Evolutionary conservation across 2,113 vertebrate genomes (phyloP).

Genomic region (Empidonax traillii): DNA sequence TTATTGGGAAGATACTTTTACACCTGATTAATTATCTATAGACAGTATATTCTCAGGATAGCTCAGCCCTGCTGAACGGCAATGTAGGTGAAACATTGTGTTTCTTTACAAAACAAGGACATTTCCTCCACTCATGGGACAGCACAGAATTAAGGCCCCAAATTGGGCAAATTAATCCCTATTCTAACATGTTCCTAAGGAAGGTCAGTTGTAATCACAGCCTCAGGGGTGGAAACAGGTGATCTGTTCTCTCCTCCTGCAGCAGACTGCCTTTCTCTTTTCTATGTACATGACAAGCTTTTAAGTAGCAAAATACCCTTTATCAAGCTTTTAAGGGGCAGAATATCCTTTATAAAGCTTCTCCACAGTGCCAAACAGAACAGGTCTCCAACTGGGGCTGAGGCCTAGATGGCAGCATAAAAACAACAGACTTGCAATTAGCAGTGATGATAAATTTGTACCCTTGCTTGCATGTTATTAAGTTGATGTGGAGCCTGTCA

Average conservation of each 20-base stretch:
- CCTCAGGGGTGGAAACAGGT: not conserved
- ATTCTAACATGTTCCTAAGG: not conserved
- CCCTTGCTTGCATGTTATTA: slow-evolving; percentile 18
- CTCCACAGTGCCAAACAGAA: not conserved
- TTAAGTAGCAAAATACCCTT: not conserved
- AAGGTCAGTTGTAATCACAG: not conserved
- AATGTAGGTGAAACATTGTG: not conserved
- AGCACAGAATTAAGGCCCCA: not conserved
- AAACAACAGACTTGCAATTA: slow-evolving; percentile 58
- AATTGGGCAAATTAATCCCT: not conserved
- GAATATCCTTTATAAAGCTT: not conserved
- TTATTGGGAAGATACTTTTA: not conserved
- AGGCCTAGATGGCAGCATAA: slow-evolving; percentile 9
- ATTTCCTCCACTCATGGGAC: not conserved
- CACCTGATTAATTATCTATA: not conserved
- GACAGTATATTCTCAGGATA: accelerated
- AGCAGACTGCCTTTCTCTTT: not conserved
- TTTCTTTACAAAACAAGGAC: not conserved
- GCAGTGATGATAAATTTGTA: slow-evolving; percentile 2
- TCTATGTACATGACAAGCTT: not conserved
- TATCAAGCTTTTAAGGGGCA: not conserved
- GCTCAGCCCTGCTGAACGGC: not conserved
- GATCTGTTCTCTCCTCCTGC: not conserved
- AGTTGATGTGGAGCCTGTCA: slow-evolving; percentile 5
- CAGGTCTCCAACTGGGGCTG: slow-evolving; percentile 11